phyloP scores from a whole-genome alignment of 2,113 vertebrate species.

The Telmatochromis brachygnathus region DNA sequence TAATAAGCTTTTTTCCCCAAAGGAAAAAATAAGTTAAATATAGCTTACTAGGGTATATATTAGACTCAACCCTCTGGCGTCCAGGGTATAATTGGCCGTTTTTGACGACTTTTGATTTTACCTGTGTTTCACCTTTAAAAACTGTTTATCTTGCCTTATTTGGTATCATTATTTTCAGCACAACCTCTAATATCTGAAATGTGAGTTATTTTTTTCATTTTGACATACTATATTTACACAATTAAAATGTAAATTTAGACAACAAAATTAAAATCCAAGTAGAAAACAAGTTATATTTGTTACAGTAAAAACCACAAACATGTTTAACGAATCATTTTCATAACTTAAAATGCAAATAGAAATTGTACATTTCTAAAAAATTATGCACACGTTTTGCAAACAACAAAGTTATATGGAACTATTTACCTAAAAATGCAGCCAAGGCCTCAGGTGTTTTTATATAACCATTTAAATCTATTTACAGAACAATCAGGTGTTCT shows the following conservation, averaged over 20 bases:
- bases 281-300: neutral
- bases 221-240: neutral
- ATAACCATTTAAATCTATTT: neutral
- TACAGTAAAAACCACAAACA: neutral
- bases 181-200: neutral
- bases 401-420: neutral
- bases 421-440: neutral
- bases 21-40: neutral
- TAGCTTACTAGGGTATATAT: neutral
- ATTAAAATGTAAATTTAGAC: neutral
- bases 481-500: neutral
- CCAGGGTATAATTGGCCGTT: accelerated
- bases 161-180: neutral
- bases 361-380: neutral
- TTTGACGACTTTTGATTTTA: neutral
- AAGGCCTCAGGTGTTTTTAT: neutral
- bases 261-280: neutral
- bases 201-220: neutral
- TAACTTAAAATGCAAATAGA: neutral
- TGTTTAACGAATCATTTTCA: neutral
- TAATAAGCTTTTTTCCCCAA: neutral
- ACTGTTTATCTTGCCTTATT: neutral
- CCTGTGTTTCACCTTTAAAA: neutral
- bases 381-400: neutral
- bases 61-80: neutral